Conservation (phyloP, 2,797 vertebrate genomes). For the Emydoidea blandingii region DNA sequence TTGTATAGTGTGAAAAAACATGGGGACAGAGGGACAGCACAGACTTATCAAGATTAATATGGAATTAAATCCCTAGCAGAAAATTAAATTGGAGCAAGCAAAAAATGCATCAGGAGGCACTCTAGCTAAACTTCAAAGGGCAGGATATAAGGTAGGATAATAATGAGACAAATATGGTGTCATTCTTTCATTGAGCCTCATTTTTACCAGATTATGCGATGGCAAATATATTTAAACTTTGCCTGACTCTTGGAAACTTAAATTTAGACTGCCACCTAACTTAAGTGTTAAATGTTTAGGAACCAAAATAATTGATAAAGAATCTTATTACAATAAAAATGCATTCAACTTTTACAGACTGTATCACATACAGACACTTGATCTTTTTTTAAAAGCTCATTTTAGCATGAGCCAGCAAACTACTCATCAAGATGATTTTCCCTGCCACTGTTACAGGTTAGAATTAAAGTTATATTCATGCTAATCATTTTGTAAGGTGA, state of each 20-base stretch:
- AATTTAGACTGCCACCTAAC: background rate
- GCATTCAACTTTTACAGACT: accelerated
- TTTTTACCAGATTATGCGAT: background rate
- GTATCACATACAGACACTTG: accelerated
- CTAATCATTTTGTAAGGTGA: background rate
- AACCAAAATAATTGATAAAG: accelerated
- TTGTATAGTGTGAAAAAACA: background rate
- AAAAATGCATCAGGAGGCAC: accelerated
- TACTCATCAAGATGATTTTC: background rate
- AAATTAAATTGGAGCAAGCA: background rate
- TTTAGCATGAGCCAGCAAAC: background rate
- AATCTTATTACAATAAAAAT: background rate
- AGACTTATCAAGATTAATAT: background rate
- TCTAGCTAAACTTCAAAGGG: background rate
- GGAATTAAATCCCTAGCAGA: background rate
- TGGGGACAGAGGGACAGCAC: background rate
- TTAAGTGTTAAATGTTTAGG: background rate
- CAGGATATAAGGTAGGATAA: background rate
- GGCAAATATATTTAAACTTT: background rate
- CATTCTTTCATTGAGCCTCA: background rate
- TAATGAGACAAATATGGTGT: background rate
- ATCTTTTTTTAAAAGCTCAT: background rate
- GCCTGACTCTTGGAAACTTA: background rate
- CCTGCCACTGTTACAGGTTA: background rate
- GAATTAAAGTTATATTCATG: background rate